phyloP scores from a whole-genome alignment of 2,113 vertebrate genomes.

The Oreocharis arfaki region DNA sequence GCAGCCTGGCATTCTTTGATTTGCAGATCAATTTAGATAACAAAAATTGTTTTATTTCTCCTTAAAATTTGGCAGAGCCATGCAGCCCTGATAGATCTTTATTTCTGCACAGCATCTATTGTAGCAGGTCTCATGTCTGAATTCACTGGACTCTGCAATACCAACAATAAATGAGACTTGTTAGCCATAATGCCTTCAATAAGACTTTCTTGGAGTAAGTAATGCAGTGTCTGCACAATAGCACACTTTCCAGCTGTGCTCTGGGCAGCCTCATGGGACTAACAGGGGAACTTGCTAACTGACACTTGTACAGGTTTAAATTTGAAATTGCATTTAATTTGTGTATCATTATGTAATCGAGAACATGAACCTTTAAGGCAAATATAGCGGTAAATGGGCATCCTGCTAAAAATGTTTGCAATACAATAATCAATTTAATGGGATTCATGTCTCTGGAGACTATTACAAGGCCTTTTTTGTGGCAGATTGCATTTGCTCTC shows the following conservation, averaged over 20 bases:
- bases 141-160: not conserved
- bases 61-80: not conserved
- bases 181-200: constrained; percentile 61
- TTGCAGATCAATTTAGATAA: not conserved
- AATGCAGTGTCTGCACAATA: constrained; percentile 39
- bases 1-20: not conserved
- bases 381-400: constrained; percentile 63
- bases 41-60: not conserved
- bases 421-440: constrained; percentile 67
- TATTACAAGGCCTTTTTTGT: constrained; percentile 34
- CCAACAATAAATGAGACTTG: constrained; percentile 19
- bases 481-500: not conserved
- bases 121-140: not conserved
- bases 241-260: constrained; percentile 56
- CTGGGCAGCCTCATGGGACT: constrained; percentile 70
- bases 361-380: constrained; percentile 73
- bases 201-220: constrained; percentile 55
- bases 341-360: constrained; percentile 74
- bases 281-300: constrained; percentile 53
- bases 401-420: constrained; percentile 71
- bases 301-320: constrained; percentile 70
- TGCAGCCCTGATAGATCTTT: not conserved
- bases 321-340: constrained; percentile 78
- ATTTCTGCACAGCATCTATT: not conserved
- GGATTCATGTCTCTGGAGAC: constrained; percentile 47